A percentile compares a stretch with the other conserved stretches of the same genome.
These are phyloP conservation scores for Thryonomys swinderianus DNA, from an alignment of 2,113 vertebrate species.

Conservation along the genomic window DNA sequence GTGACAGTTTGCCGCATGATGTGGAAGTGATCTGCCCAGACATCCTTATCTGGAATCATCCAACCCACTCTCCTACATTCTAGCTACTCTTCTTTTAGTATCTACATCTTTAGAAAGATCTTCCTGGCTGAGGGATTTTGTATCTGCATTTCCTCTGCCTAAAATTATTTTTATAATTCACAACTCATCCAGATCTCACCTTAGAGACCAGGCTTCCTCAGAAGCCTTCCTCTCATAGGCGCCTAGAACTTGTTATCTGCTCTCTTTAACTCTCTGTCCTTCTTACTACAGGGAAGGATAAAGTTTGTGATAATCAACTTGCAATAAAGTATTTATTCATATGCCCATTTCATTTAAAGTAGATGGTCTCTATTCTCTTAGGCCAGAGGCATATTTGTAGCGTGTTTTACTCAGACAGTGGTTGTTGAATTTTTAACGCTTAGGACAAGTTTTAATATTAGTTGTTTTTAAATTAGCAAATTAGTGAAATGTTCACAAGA, in stretches of 20 bases:
- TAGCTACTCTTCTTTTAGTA: not conserved
- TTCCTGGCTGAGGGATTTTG: not conserved
- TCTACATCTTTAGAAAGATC: not conserved
- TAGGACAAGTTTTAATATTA: not conserved
- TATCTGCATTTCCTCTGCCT: not conserved
- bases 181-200: not conserved
- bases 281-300: not conserved
- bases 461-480: slow-evolving; percentile 6
- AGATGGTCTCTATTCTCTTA: not conserved
- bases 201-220: not conserved
- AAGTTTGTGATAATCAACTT: not conserved
- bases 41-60: not conserved
- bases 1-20: not conserved
- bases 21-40: not conserved
- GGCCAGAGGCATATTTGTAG: not conserved
- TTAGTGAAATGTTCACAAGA: not conserved
- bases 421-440: not conserved
- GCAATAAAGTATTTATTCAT: not conserved
- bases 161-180: not conserved
- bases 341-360: not conserved
- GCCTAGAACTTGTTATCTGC: not conserved
- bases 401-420: not conserved
- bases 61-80: too few relatives aligned
- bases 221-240: not conserved
- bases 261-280: not conserved